Conservation (phyloP, 64 coral and sea anemone species). For the Actinia tenebrosa region DNA sequence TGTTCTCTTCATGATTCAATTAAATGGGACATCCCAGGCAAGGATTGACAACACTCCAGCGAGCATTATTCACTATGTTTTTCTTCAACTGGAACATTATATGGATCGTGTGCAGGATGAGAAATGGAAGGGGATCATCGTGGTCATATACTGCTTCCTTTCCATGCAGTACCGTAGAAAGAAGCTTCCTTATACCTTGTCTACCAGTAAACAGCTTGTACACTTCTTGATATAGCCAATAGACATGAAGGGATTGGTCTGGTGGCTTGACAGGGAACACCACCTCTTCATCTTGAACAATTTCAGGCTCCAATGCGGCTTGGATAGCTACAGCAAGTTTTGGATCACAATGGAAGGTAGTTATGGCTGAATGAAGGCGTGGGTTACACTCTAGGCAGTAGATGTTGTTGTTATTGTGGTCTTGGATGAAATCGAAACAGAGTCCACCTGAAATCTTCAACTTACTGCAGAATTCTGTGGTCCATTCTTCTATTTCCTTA, state of each 20-base stretch:
- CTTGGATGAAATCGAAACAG: slow-evolving; percentile 48
- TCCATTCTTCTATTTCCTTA: slow-evolving; percentile 28
- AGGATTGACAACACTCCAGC: neutral
- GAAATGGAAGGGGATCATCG: slow-evolving; percentile 41
- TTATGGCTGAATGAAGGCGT: slow-evolving; percentile 33
- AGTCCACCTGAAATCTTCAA: slow-evolving; percentile 36
- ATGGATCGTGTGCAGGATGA: slow-evolving; percentile 25
- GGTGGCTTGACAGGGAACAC: slow-evolving; percentile 20
- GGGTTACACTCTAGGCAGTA: slow-evolving; percentile 64
- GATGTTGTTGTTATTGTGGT: slow-evolving; percentile 12
- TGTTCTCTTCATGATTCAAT: neutral
- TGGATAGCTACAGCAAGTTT: neutral
- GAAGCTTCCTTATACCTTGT: slow-evolving; percentile 16
- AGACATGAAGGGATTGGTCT: slow-evolving; percentile 10
- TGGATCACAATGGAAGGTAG: neutral
- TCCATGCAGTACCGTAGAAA: slow-evolving; percentile 1
- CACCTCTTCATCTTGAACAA: neutral
- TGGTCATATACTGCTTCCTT: slow-evolving; percentile 46
- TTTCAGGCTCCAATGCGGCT: slow-evolving; percentile 29
- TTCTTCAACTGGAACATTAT: neutral
- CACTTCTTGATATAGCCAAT: slow-evolving; percentile 53
- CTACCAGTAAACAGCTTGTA: slow-evolving; percentile 23
- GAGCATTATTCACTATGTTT: neutral
- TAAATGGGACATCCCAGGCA: neutral
- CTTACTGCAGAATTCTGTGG: slow-evolving; percentile 20